Evolutionary conservation across 2,888 invertebrate genomes (phyloP).

Genomic region (Phlogophora meticulosa): DNA sequence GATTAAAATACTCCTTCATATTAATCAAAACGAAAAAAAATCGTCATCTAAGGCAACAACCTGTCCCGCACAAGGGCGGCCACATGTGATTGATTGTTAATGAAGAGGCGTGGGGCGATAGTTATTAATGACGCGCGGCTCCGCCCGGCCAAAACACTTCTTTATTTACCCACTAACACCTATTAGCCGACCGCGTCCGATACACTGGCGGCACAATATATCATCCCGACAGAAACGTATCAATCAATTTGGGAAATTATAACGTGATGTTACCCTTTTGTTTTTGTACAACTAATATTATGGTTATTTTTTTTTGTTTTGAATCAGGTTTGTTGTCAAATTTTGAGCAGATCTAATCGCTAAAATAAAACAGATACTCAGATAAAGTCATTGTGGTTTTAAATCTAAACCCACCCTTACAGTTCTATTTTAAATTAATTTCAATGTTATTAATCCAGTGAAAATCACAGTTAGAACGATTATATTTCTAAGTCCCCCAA

Average conservation of each 20-base stretch:
- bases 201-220: slow-evolving; percentile 82
- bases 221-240: slow-evolving; percentile 83
- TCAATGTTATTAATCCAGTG: slow-evolving; percentile 55
- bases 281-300: slow-evolving; percentile 55
- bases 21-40: slow-evolving; percentile 63
- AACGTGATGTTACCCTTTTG: slow-evolving; percentile 79
- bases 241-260: slow-evolving; percentile 88
- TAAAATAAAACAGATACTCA: not conserved
- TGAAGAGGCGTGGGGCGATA: slow-evolving; percentile 87
- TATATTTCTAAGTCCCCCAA: slow-evolving; percentile 72
- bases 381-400: slow-evolving; percentile 14
- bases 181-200: slow-evolving; percentile 83
- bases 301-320: slow-evolving; percentile 1
- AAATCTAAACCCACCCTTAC: slow-evolving; percentile 8
- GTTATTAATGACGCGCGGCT: slow-evolving; percentile 87
- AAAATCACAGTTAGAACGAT: slow-evolving; percentile 70
- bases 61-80: slow-evolving; percentile 77
- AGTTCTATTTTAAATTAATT: slow-evolving; percentile 37
- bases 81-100: slow-evolving; percentile 89
- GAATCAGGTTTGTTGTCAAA: too few species aligned
- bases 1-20: slow-evolving; percentile 35
- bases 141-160: slow-evolving; percentile 81
- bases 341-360: not conserved
- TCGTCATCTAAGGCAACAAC: slow-evolving; percentile 67
- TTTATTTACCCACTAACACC: slow-evolving; percentile 88